Percentiles rank a stretch among this genome's conserved stretches.
Evolutionary conservation across 2,797 vertebrate genomes (phyloP).

Genomic region (Aeoliscus strigatus): DNA sequence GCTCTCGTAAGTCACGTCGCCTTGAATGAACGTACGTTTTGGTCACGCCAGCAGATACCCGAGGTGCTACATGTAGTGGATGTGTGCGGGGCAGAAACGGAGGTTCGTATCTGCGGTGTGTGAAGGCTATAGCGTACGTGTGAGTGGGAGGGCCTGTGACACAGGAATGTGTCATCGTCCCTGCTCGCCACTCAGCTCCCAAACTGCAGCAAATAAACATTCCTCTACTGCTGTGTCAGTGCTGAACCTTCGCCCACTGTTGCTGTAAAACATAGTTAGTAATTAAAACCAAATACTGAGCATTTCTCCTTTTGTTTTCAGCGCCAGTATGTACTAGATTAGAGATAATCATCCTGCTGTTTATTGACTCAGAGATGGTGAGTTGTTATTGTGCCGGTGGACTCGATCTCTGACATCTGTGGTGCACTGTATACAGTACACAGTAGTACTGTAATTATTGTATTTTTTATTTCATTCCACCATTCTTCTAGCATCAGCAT

Average conservation of each 20-base stretch:
- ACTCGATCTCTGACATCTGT: too few species aligned
- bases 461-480: too few species aligned
- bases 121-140: slow-evolving; percentile 27
- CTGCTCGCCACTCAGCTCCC: slow-evolving; percentile 70
- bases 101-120: slow-evolving; percentile 25
- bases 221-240: slow-evolving; percentile 77
- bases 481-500: not conserved
- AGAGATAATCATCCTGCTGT: slow-evolving; percentile 41
- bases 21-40: slow-evolving; percentile 21
- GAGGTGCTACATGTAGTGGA: slow-evolving; percentile 34
- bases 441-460: too few species aligned
- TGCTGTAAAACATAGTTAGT: slow-evolving; percentile 73
- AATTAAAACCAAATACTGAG: slow-evolving; percentile 77
- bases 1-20: slow-evolving; percentile 20
- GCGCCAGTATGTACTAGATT: slow-evolving; percentile 38
- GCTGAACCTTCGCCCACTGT: slow-evolving; percentile 69
- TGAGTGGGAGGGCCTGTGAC: slow-evolving; percentile 59
- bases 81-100: slow-evolving; percentile 16
- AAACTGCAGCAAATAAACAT: slow-evolving; percentile 82
- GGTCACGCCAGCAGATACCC: slow-evolving; percentile 23
- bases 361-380: slow-evolving; percentile 17
- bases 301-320: slow-evolving; percentile 57
- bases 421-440: too few species aligned
- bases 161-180: slow-evolving; percentile 78
- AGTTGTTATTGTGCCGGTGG: too few species aligned